Base-by-base conservation (phyloP, 2,113 vertebrate species). In the Coreoperca whiteheadi region DNA sequence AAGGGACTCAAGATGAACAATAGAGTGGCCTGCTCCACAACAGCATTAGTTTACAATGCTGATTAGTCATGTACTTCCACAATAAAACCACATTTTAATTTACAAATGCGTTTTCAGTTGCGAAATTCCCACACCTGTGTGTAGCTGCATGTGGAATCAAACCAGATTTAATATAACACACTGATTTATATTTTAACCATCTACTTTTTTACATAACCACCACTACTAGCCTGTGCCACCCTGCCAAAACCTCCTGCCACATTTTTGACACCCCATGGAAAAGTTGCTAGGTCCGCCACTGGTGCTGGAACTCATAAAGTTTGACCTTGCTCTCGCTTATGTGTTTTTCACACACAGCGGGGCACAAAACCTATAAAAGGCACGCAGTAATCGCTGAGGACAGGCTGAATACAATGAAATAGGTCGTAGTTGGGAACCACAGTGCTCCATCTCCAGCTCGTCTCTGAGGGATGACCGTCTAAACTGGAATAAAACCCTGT, bases 401-500 rank as follows among this genome's bases (percentile, higher is more conserved):
- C 96, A 94, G 95, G 60, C 81, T 39, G 93, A 93, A 94, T 93
- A 93, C 95, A 92, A 95, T 96, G 95, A 95, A 96, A 96, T 96
- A 94, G 96, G 94, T 92, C 92, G 95, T 95, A 94, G 82, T 4
- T 23, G 25, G 59, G 65, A 77, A 70, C 69, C 66, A n/a, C 59
- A 7, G 67, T 12, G 37, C 73, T 81, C 46, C 56, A 65, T 81
- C 74, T 85, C 60, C 41, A 7, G 68, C 74, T 60, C 23, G 32
- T 74, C 85, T 90, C 85, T 97, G 96, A 97, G 96, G 96, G 96
- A 97, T 96, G 96, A 96, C 94, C 95, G 90, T 96, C 94, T 95
- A 96, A 96, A 97, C 96, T 94, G 96, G 96, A 96, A 96, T 95
- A 95, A 96, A 97, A 96, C 94, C 96, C 96, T 95, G 96, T 96